phyloP scores from a whole-genome alignment of 1,140 invertebrate genomes.

The Diabrotica virgifera region DNA sequence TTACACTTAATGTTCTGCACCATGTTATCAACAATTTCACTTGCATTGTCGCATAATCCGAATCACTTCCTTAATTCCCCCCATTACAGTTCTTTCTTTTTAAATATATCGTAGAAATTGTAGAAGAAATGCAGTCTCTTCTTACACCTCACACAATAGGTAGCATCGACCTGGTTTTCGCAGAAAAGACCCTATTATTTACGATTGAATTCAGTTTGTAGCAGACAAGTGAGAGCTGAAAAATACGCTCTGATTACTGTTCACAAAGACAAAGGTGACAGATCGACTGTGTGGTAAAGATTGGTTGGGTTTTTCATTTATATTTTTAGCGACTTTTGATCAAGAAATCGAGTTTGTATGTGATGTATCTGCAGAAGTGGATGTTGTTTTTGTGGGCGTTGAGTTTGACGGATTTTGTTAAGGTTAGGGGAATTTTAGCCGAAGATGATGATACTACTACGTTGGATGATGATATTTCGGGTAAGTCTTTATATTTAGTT shows the following conservation, averaged over 20 bases:
- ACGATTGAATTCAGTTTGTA: not conserved
- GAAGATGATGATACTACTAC: slow-evolving; percentile 42
- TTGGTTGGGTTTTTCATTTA: slow-evolving; percentile 5
- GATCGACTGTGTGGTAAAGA: slow-evolving; percentile 15
- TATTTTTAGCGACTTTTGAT: not conserved
- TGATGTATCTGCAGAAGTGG: slow-evolving; percentile 43
- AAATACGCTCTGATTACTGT: slow-evolving; percentile 22
- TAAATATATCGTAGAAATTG: not conserved
- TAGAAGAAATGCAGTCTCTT: not conserved
- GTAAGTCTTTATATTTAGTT: slow-evolving; percentile 22
- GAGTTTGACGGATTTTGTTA: slow-evolving; percentile 35
- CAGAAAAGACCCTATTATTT: slow-evolving; percentile 14
- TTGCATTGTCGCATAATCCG: not conserved
- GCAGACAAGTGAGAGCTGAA: slow-evolving; percentile 11
- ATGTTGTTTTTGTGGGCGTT: slow-evolving; percentile 44
- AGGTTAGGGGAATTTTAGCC: slow-evolving; percentile 30
- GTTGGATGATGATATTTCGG: slow-evolving; percentile 27
- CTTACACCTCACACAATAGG: not conserved
- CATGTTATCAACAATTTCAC: no score
- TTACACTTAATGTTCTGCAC: no score
- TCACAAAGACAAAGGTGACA: slow-evolving; percentile 10
- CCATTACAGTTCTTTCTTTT: not conserved
- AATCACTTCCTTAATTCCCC: not conserved
- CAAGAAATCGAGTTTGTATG: not conserved
- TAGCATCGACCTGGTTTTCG: slow-evolving; percentile 15